Percentiles rank a stretch among this genome's conserved stretches.
These are phyloP conservation scores for Calonectris borealis DNA, from an alignment of 2,113 vertebrate species.

Conservation along the genomic window DNA sequence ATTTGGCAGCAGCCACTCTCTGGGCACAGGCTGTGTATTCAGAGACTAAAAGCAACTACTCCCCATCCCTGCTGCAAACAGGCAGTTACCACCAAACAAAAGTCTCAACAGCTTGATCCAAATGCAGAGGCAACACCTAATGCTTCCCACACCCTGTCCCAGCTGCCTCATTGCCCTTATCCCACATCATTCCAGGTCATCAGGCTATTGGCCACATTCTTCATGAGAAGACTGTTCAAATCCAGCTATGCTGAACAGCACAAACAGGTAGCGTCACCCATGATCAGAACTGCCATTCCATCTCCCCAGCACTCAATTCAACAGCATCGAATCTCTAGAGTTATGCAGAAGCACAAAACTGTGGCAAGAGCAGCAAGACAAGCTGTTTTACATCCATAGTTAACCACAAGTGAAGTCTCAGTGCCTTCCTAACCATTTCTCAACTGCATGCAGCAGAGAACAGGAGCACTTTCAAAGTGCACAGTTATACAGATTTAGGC, in stretches of 20 bases:
- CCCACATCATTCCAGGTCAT: background rate
- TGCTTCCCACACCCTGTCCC: background rate
- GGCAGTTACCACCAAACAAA: background rate
- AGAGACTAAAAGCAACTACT: background rate
- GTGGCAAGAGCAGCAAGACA: background rate
- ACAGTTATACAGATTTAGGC: background rate
- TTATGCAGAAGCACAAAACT: background rate
- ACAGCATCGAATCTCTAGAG: background rate
- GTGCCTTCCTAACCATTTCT: background rate
- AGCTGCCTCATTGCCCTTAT: background rate
- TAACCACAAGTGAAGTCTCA: background rate
- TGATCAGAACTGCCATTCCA: background rate
- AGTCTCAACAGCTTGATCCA: background rate
- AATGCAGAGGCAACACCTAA: background rate
- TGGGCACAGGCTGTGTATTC: background rate
- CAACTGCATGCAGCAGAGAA: background rate
- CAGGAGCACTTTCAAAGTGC: background rate
- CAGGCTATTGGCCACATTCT: background rate
- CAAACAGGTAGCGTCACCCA: background rate
- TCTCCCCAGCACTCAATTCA: background rate
- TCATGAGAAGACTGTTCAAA: background rate
- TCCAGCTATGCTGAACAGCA: background rate
- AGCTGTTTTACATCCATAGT: background rate
- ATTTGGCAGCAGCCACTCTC: background rate
- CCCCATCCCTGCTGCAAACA: background rate